phyloP scores from a whole-genome alignment of 2,888 invertebrate species.

The Polietes domitor region DNA sequence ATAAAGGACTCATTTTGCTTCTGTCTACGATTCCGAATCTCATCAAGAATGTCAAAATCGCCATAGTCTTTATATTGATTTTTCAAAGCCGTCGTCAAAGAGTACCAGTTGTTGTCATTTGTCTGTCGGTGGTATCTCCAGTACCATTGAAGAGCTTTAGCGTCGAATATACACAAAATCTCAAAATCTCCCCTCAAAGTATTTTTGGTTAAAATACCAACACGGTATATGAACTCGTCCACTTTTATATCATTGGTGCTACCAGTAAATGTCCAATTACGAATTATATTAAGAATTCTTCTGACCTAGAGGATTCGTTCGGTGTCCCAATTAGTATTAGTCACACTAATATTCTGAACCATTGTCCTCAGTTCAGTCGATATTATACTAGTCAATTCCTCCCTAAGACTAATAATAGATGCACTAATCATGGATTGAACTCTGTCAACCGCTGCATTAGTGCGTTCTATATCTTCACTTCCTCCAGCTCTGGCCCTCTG shows the following conservation, averaged over 20 bases:
- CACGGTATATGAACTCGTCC: conserved; percentile 46
- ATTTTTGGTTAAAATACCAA: conserved; percentile 29
- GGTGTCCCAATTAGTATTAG: no score
- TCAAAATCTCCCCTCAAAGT: conserved; percentile 37
- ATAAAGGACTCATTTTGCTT: conserved; percentile 20
- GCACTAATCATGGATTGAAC: no score
- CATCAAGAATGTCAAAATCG: conserved; percentile 39
- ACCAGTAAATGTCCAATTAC: conserved; percentile 18
- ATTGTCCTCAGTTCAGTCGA: neutral
- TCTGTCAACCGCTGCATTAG: no score
- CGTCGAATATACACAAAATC: conserved; percentile 22
- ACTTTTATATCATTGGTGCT: conserved; percentile 31
- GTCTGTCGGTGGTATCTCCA: conserved; percentile 28
- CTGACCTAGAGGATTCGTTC: neutral
- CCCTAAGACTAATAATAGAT: neutral
- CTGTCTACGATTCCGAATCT: conserved; percentile 36
- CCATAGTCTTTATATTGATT: conserved; percentile 18
- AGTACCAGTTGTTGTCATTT: conserved; percentile 1
- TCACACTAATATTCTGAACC: neutral
- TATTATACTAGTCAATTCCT: neutral
- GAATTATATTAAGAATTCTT: conserved; percentile 32
- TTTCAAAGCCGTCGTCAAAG: neutral
- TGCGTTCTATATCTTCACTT: no score
- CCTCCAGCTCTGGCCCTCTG: no score
- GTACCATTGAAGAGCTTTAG: conserved; percentile 29